Evolutionary conservation across 2,888 invertebrate species (phyloP), one percentile per base, ranked within the genome.

Genomic region (Hypomecis atomaria): DNA sequence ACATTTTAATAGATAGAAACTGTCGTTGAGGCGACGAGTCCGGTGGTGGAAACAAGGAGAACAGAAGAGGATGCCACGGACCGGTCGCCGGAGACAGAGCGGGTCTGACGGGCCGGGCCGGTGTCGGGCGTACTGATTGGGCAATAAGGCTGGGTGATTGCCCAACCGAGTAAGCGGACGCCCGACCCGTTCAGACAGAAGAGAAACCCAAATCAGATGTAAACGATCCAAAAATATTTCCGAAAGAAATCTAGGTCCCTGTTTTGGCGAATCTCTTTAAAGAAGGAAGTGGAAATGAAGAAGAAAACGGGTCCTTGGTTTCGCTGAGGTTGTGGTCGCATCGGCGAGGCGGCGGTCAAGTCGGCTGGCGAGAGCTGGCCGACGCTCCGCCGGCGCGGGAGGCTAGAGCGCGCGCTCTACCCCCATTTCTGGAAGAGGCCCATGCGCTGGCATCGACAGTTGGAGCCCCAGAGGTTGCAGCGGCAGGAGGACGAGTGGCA

Each of bases 351-450:
- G 87, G 87, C 88, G 89, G 83, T 83, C 89, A 87, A 78, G 86
- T 89, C 88, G 88, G 87, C 85, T 86, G 86, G 83, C 73, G 43
- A 78, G 85, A 87, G 86, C 71, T 84, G 88, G 84, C 78, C 87
- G 86, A 84, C 84, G 88, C 87, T 84, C 83, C 85, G 83, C 77
- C 72, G 83, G 80, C 83, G 81, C 80, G 78, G 72, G 64, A 56
- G 63, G 60, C 38, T 58, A 8, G 0, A 0, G 37, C 43, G 53
- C 55, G 54, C 43, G 71, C 82, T 93, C 72, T 84, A 96, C 85
- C 96, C 96, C 96, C 96, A 96, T 91, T 96, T 96, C 86, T 97
- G 97, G 94, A 97, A 97, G 83, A 97, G 94, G 67, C 97, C 97
- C 95, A 96, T 95, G 77, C 97, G 95, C 88, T 97, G 97, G 88